Evolutionary conservation across 2,888 invertebrate species (phyloP).

Genomic region (Napeogenes sylphis): DNA sequence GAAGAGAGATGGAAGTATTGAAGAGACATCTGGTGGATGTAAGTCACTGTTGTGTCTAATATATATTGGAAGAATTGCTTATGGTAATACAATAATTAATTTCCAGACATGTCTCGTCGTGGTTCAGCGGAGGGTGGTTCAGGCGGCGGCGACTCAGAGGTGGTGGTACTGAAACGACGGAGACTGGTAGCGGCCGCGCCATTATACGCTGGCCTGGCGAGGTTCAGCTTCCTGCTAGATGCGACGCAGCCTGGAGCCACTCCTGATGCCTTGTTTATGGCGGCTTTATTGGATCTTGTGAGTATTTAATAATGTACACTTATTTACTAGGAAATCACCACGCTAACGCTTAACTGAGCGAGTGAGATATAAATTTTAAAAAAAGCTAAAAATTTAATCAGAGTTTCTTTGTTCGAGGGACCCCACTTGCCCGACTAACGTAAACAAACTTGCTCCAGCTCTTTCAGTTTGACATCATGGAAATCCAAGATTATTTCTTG

Average conservation of each 20-base stretch:
- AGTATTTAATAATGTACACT: slow-evolving; percentile 35
- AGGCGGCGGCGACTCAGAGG: slow-evolving; percentile 86
- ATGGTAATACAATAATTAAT: background rate
- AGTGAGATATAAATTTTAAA: no score
- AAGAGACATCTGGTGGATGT: slow-evolving; percentile 89
- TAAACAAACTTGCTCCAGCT: no score
- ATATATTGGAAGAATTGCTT: no score
- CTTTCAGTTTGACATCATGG: no score
- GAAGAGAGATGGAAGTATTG: slow-evolving; percentile 91
- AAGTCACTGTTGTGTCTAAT: slow-evolving; percentile 45
- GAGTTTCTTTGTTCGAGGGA: no score
- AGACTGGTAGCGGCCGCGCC: slow-evolving; percentile 87
- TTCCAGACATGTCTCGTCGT: slow-evolving; percentile 79
- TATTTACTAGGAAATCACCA: no score
- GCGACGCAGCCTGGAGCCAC: slow-evolving; percentile 97
- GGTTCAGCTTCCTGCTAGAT: slow-evolving; percentile 95
- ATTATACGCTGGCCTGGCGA: slow-evolving; percentile 91
- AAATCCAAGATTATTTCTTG: no score
- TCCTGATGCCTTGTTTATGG: slow-evolving; percentile 97
- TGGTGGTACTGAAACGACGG: slow-evolving; percentile 91
- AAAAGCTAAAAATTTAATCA: no score
- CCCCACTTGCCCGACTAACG: no score
- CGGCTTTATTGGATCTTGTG: slow-evolving; percentile 95
- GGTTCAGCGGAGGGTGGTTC: slow-evolving; percentile 90
- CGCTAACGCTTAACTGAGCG: no score